Evolutionary conservation across 2,113 vertebrate genomes (phyloP).

Genomic region (Suncus etruscus): DNA sequence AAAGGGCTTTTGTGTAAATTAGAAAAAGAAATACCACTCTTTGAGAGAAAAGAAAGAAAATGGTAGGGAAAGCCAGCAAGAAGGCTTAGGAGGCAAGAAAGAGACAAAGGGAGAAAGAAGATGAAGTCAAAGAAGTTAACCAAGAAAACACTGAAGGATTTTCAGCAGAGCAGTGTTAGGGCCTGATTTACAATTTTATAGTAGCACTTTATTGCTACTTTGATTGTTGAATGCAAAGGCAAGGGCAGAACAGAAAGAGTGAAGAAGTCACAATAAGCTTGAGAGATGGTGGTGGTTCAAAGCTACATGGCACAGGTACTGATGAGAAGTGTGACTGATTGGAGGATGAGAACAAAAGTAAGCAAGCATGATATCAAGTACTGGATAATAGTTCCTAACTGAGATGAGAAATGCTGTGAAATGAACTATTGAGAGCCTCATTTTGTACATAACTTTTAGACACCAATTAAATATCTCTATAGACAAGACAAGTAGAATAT

Average conservation of each 20-base stretch:
- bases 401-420: not conserved
- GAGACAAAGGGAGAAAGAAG: not conserved
- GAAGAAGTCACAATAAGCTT: not conserved
- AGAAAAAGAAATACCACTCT: not conserved
- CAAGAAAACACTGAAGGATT: not conserved
- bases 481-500: not conserved
- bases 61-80: not conserved
- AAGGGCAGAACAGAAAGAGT: not conserved
- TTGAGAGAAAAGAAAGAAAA: not conserved
- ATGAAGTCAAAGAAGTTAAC: not conserved
- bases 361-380: not conserved
- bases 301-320: not conserved
- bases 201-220: not conserved
- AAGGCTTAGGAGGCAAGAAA: not conserved
- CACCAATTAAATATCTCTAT: not conserved
- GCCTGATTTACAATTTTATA: not conserved
- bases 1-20: not conserved
- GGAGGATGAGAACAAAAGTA: conserved; percentile 11
- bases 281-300: not conserved
- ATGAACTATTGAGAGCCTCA: not conserved
- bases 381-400: not conserved
- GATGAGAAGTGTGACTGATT: not conserved
- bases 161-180: not conserved
- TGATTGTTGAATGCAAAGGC: not conserved
- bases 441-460: conserved; percentile 36